Base-by-base conservation (phyloP, 2,797 vertebrate genomes). In the Phoebastria nigripes region DNA sequence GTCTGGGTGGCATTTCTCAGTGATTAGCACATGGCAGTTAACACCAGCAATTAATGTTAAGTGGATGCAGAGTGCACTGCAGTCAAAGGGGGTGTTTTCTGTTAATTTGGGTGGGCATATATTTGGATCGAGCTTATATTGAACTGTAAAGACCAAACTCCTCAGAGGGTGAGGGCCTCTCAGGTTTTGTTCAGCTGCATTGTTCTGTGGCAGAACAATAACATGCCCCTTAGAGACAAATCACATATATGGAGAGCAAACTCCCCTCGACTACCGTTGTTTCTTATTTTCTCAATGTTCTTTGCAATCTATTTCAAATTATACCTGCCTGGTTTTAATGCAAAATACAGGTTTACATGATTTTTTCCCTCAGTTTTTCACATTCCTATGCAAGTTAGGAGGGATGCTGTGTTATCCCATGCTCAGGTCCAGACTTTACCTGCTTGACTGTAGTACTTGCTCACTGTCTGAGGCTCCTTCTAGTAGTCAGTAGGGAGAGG, bases 281-380 rank as follows among this genome's bases (percentile, higher is more conserved):
- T 46, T 82, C 56, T 67, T 65, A 8, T 70, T 92, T 91, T 87
- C 71, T 89, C 24, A 31, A 61, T 44, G 17, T 59, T 91, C 19
- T 55, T 89, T 44, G 33, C 47, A 46, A 18, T 37, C 11, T 39
- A 24, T 72, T 93, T 94, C 28, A 41, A 79, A 52, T 78, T 49
- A 54, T 65, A 37, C 17, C 74, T 87, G 35, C 20, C 12, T 69
- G 14, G 3, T 42, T 69, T 81, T 91, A 62, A 41, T 82, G 28
- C 42, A 76, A 82, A 72, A 9, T 44, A 15, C 0, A 51, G 9
- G 6, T 56, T 85, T 73, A 37, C 4, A 1, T 22, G 1, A 2
- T 21, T 14, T 63, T 31, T 54, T 39, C 31, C 26, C 59, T 55
- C 56, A 49, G 7, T 63, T 91, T 82, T 88, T 84, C 16, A 11